Base-by-base conservation (phyloP, 1,140 invertebrate species). In the Drosophila nigromelanica region DNA sequence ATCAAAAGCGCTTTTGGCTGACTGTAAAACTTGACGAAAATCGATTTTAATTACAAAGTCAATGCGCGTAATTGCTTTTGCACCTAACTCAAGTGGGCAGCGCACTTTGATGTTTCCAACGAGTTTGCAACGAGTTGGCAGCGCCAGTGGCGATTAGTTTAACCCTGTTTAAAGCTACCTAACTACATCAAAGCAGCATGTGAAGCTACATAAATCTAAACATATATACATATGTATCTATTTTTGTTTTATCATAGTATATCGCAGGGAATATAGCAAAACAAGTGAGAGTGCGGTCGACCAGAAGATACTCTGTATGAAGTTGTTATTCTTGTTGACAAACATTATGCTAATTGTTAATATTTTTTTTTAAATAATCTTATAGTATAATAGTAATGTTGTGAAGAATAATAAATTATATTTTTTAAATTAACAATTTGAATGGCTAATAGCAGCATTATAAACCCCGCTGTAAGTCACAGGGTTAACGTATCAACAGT, bases 11-110 rank as follows among this genome's bases (percentile, higher is more conserved):
- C 60, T 83, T 86, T 76, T 70, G 67, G 70, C 45, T 62, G 51
- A 50, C 82, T 68, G 54, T 79, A 82, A 89, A 87, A 82, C 63
- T 89, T 89, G 82, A 76, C 89, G 79, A 71, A 83, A 87, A 87
- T 87, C 83, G 83, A 87, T 87, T 89, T 89, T 89, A 89, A 89
- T 89, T 89, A 89, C 83, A 89, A 89, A 89, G 83, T 80, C 83
- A 77, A 80, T 83, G 83, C 79, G 83, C 83, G 79, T 89, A 87
- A 87, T 87, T 87, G 83, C 83, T 79, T 79, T 82, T 87, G 69
- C 81, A 87, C 82, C 81, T 87, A 87, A 76, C 78, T 86, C 78
- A 78, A 85, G 81, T 78, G 74, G 58, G 54, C 58, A 78, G 58
- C 62, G 55, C 69, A 77, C 77, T 85, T 85, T 85, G 69, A 55